These are phyloP conservation scores for Rhagium mordax DNA, from an alignment of 2,888 invertebrate species.

Conservation along the genomic window DNA sequence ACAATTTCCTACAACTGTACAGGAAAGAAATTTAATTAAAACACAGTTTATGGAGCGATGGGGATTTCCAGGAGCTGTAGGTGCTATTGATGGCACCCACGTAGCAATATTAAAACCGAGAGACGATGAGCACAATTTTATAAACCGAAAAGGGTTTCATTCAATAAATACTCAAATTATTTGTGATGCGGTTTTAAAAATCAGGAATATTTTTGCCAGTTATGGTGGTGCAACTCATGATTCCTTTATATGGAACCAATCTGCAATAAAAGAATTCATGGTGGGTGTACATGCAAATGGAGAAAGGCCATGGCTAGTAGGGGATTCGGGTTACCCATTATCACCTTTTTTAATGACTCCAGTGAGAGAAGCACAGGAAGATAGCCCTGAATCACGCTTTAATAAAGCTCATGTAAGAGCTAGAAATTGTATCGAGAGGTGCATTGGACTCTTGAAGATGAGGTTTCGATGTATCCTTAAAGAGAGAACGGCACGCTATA, in stretches of 20 bases:
- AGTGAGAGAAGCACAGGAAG: background rate
- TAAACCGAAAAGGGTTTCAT: conserved; percentile 17
- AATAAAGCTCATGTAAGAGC: background rate
- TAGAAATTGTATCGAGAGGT: background rate
- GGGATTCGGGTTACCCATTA: background rate
- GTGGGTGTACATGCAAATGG: background rate
- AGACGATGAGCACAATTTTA: conserved; percentile 32
- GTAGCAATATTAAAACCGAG: conserved; percentile 35
- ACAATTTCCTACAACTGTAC: background rate
- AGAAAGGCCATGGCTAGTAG: background rate
- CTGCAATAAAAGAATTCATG: background rate
- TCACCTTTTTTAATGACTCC: background rate
- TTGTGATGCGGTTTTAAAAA: background rate
- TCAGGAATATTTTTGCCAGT: background rate
- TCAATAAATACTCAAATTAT: conserved; percentile 4
- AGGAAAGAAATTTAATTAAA: background rate
- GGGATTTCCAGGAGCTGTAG: conserved; percentile 22
- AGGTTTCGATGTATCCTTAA: no score
- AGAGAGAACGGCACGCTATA: no score
- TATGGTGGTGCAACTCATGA: conserved; percentile 7
- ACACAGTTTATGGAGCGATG: background rate
- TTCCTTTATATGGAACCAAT: background rate
- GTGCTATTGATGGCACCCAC: conserved; percentile 17
- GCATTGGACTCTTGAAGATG: background rate
- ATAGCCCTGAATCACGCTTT: background rate